phyloP scores from a whole-genome alignment of 2,888 invertebrate genomes.

The Anagyrus pseudococci region DNA sequence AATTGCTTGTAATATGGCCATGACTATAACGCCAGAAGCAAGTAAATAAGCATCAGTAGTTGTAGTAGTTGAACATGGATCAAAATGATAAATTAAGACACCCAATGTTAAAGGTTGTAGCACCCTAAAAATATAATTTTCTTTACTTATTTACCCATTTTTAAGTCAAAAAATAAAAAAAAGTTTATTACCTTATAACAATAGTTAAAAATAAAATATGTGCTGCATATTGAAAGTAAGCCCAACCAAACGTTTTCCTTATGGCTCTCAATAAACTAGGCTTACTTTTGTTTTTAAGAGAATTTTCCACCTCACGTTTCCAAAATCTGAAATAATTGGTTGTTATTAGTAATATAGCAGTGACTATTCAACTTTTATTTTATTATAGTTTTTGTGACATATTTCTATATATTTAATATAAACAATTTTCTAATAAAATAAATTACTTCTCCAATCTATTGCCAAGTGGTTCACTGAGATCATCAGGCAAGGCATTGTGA shows the following conservation, averaged over 20 bases:
- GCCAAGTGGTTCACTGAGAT: constrained; percentile 72
- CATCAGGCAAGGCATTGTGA: constrained; percentile 68
- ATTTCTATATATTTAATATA: neutral
- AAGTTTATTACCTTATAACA: constrained; percentile 63
- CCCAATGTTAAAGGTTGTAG: constrained; percentile 69
- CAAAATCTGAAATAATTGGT: constrained; percentile 63
- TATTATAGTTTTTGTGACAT: neutral
- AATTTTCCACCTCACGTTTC: constrained; percentile 66
- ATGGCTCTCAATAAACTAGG: constrained; percentile 71
- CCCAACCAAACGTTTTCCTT: constrained; percentile 68
- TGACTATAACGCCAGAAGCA: constrained; percentile 68
- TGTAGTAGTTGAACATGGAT: constrained; percentile 63
- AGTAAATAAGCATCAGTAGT: constrained; percentile 71
- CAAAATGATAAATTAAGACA: constrained; percentile 71
- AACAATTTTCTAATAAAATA: neutral
- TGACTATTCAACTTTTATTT: neutral
- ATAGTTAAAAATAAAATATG: constrained; percentile 67
- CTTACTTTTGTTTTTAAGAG: constrained; percentile 63
- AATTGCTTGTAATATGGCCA: constrained; percentile 68
- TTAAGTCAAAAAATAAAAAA: neutral
- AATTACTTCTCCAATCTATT: constrained; percentile 69
- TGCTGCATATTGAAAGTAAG: constrained; percentile 69
- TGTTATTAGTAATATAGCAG: too few relatives aligned
- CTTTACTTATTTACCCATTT: neutral
- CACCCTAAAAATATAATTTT: constrained; percentile 64